These are phyloP conservation scores for Apocrypta bakeri DNA, from an alignment of 1,140 invertebrate genomes.

Conservation along the genomic window DNA sequence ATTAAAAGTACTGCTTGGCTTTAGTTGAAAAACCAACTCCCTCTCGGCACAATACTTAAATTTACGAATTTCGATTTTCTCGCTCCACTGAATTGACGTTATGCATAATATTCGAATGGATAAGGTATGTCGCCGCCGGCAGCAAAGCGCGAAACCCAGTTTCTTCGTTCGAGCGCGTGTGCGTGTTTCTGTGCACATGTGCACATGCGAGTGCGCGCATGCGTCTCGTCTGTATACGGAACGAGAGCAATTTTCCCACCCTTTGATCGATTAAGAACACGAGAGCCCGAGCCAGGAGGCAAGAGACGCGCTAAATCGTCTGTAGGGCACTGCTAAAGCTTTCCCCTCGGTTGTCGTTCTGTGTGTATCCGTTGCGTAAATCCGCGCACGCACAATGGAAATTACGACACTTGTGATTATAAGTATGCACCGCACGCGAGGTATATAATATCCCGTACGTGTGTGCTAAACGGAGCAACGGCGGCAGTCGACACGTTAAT, in stretches of 20 bases:
- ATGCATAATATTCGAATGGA: background rate
- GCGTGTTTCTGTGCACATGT: too few species aligned
- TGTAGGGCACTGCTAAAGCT: slow-evolving; percentile 32
- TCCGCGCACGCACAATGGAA: slow-evolving; percentile 66
- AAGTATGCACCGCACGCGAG: slow-evolving; percentile 49
- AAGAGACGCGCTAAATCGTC: slow-evolving; percentile 60
- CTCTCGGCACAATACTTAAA: too few species aligned
- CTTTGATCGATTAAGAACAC: slow-evolving; percentile 41
- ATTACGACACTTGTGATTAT: slow-evolving; percentile 68
- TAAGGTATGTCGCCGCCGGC: background rate
- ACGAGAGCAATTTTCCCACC: slow-evolving; percentile 60
- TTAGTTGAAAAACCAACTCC: too few species aligned
- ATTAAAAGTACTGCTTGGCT: too few species aligned
- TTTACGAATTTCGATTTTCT: too few species aligned
- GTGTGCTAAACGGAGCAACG: slow-evolving; percentile 56
- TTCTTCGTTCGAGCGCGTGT: too few species aligned
- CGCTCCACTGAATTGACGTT: too few species aligned
- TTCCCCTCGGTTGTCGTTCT: slow-evolving; percentile 43
- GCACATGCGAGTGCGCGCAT: too few species aligned
- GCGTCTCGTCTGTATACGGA: background rate
- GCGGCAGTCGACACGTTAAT: slow-evolving; percentile 66
- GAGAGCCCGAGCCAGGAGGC: slow-evolving; percentile 49
- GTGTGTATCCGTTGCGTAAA: slow-evolving; percentile 60
- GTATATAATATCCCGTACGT: background rate
- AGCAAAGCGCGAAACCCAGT: too few species aligned